These are phyloP conservation scores for Arvicanthis niloticus DNA, from an alignment of 2,113 vertebrate genomes.

Conservation along the genomic window DNA sequence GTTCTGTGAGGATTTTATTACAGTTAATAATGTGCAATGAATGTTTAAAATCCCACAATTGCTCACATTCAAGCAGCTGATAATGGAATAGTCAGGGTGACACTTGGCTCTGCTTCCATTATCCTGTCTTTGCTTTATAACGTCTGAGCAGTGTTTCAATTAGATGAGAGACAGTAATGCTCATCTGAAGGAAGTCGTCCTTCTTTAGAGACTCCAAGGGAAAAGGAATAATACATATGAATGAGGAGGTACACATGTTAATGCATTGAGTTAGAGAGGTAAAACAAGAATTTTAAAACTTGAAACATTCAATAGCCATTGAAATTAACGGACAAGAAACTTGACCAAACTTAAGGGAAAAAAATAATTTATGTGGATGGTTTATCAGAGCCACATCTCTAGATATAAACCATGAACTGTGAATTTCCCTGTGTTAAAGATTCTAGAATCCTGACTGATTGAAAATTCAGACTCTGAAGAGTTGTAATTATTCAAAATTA, in stretches of 20 bases:
- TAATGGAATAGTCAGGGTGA: not conserved
- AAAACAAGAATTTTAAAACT: not conserved
- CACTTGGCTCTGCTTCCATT: not conserved
- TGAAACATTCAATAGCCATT: not conserved
- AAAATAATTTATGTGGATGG: not conserved
- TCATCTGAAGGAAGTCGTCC: not conserved
- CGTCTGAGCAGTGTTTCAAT: not conserved
- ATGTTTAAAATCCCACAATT: not conserved
- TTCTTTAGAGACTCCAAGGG: not conserved
- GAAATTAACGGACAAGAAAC: not conserved
- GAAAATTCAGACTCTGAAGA: not conserved
- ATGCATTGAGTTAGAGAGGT: not conserved
- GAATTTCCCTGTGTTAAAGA: not conserved
- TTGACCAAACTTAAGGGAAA: not conserved
- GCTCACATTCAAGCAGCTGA: not conserved
- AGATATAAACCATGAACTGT: not conserved
- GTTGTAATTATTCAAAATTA: not conserved
- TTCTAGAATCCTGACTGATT: not conserved
- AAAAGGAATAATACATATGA: not conserved
- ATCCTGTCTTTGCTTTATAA: not conserved
- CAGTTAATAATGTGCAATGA: not conserved
- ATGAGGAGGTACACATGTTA: not conserved
- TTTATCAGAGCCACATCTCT: not conserved
- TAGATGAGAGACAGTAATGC: not conserved
- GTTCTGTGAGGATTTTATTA: not conserved